Base-by-base conservation (phyloP, 1,140 invertebrate species). In the Pomacea maculata region DNA sequence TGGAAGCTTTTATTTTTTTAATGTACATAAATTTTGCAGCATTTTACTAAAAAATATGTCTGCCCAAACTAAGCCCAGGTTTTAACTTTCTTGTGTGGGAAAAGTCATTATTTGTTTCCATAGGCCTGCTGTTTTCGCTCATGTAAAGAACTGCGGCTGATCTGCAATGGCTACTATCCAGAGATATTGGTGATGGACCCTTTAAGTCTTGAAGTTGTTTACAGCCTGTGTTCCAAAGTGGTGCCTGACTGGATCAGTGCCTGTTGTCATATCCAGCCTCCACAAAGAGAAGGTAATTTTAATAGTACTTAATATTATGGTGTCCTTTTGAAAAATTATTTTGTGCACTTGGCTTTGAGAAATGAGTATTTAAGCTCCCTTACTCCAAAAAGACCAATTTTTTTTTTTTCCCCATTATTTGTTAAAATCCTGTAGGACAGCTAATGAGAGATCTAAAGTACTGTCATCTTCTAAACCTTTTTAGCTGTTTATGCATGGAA, bases 161-260 rank as follows among this genome's bases (percentile, higher is more conserved):
- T 98, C 86, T 98, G 97, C 91, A 97, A 96, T 90, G 97, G 97
- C 15, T 99, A 99, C 89, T 99, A 99, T 92, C 95, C 98, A 45
- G 98, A 99, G 91, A 97, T 99, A 83, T 93, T 98, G 82, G 95
- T 99, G 34, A 97, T 99, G 94, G 97, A 99, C 92, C 97, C 97
- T 0, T 96, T 97, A 85, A 98, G 96, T 85, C 92, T 99, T 83
- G 97, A 99, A 92, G 94, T 99, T 29, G 91, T 98, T 5, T 98
- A 97, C 90, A 95, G 94, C 17, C 92, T 99, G n/a, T 96, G 95
- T 84, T 99, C 98, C 0, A 95, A 96, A 90, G 96, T 99, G 64
- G 97, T 97, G 90, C 97, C 98, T 0, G 98, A 99, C 88, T 99
- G 98, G 98, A 98, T 99, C 84, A 97, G 96, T 88, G 96, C 98